phyloP scores from a whole-genome alignment of 1,140 invertebrate species.

The Drosophila ogumai region DNA sequence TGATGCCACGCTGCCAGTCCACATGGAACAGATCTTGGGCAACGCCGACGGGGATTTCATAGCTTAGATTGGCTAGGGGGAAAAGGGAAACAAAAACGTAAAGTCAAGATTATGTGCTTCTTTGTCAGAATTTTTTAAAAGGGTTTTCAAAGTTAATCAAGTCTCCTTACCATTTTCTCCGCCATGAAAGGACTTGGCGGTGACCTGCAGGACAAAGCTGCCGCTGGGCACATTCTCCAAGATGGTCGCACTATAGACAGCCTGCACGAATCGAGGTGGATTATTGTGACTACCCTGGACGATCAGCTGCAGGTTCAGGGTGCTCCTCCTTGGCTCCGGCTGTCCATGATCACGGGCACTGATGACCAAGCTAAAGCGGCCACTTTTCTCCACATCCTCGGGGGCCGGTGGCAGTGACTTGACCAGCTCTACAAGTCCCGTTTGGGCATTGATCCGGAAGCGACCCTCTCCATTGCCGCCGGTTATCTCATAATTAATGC shows the following conservation, averaged over 20 bases:
- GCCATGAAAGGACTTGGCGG: conserved; percentile 89
- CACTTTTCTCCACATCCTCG: conserved; percentile 65
- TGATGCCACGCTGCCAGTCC: conserved; percentile 90
- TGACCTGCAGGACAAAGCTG: conserved; percentile 91
- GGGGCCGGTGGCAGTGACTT: conserved; percentile 87
- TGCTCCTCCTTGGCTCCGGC: conserved; percentile 88
- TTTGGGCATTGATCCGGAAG: conserved; percentile 92
- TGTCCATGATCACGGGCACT: conserved; percentile 93
- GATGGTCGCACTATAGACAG: conserved; percentile 91
- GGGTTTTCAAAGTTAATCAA: no score
- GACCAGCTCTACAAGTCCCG: conserved; percentile 91
- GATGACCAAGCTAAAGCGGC: conserved; percentile 89
- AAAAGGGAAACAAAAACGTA: background rate
- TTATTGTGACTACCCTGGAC: conserved; percentile 91
- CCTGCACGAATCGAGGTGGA: conserved; percentile 92
- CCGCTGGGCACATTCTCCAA: conserved; percentile 92
- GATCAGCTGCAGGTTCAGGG: conserved; percentile 88
- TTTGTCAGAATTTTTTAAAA: background rate
- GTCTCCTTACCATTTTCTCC: conserved; percentile 68
- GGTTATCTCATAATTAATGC: conserved; percentile 93
- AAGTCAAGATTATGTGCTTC: background rate
- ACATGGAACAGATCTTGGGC: conserved; percentile 93
- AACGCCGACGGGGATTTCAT: conserved; percentile 93
- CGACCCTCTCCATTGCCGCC: conserved; percentile 92
- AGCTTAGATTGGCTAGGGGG: conserved; percentile 91